These are phyloP conservation scores for Syngnathoides biaculeatus DNA, from an alignment of 2,113 vertebrate genomes.

Conservation along the genomic window DNA sequence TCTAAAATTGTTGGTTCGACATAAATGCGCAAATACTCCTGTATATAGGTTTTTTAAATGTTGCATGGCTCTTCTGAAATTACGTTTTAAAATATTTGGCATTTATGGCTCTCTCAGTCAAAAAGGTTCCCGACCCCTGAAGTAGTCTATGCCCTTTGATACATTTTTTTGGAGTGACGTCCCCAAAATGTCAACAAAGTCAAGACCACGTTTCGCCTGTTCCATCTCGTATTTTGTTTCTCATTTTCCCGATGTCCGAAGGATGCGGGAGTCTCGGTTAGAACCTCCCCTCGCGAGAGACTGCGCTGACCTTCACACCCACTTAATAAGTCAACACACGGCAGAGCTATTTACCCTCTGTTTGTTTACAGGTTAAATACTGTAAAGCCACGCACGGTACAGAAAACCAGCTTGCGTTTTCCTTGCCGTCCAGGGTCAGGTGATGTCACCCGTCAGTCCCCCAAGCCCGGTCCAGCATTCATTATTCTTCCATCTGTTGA, in stretches of 20 bases:
- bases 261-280: constrained; percentile 32
- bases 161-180: background rate
- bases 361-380: constrained; percentile 38
- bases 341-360: constrained; percentile 31
- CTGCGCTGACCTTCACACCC: constrained; percentile 48
- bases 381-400: background rate
- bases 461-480: constrained; percentile 25
- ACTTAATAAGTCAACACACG: constrained; percentile 43
- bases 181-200: background rate
- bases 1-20: no score
- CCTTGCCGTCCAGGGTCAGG: constrained; percentile 14
- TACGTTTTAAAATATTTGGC: no score
- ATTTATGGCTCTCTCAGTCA: no score
- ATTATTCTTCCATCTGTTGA: constrained; percentile 48
- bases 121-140: no score
- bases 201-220: constrained; percentile 5
- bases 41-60: no score
- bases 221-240: background rate
- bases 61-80: no score
- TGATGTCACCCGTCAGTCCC: constrained; percentile 25
- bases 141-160: constrained; percentile 7
- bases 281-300: constrained; percentile 20
- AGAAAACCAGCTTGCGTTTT: constrained; percentile 5
- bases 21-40: no score
- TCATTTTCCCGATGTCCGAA: constrained; percentile 9